Conservation (phyloP, 53 echinoderm and acorn worm genomes). For the Pentamera pediparva region DNA sequence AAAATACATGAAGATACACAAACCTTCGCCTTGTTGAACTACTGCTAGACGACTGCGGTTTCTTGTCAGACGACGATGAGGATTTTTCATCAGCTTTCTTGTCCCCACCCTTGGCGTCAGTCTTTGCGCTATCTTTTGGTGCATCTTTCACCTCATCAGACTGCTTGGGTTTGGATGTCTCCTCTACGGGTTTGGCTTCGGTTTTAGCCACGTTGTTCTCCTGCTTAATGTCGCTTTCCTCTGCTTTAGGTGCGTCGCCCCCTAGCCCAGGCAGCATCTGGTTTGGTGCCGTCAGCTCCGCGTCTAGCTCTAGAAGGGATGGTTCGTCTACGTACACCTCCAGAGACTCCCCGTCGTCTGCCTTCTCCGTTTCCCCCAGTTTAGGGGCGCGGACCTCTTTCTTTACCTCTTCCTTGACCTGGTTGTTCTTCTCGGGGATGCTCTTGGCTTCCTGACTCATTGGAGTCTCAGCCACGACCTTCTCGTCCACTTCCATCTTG, state of each 20-base stretch:
- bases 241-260: conserved; percentile 2
- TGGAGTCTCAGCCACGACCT: conserved; percentile 20
- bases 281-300: conserved; percentile 66
- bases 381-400: conserved; percentile 39
- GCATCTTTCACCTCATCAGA: conserved; percentile 39
- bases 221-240: conserved; percentile 4
- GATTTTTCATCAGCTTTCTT: conserved; percentile 39
- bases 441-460: conserved; percentile 45
- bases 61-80: conserved; percentile 54
- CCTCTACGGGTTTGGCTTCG: neutral
- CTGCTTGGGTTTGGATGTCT: conserved; percentile 20
- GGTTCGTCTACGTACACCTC: conserved; percentile 97
- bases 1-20: conserved; percentile 60
- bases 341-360: conserved; percentile 79
- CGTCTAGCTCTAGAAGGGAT: conserved; percentile 86
- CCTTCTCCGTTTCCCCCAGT: conserved; percentile 35
- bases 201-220: conserved; percentile 47
- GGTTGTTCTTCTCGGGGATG: conserved; percentile 50
- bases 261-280: conserved; percentile 31
- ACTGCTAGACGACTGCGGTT: conserved; percentile 24
- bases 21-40: conserved; percentile 72
- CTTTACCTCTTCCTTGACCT: conserved; percentile 50
- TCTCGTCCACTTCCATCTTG: conserved; percentile 18
- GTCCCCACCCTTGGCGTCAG: conserved; percentile 53
- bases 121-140: conserved; percentile 27